phyloP scores from a whole-genome alignment of 2,888 invertebrate species.

The Lutraria lutraria region DNA sequence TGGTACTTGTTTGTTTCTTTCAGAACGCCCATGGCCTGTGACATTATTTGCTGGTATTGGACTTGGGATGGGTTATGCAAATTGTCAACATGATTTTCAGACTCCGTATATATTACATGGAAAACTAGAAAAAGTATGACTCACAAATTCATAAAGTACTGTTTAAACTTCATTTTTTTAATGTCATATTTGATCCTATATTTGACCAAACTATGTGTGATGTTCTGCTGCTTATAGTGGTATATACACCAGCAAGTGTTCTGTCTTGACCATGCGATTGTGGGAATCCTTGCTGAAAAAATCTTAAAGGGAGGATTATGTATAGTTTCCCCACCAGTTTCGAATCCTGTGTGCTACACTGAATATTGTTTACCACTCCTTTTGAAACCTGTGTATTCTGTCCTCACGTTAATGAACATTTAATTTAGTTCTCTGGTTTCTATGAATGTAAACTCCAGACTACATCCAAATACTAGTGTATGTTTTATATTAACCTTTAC shows the following conservation, averaged over 20 bases:
- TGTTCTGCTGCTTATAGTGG: background rate
- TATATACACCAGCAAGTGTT: background rate
- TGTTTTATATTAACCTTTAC: too few relatives aligned
- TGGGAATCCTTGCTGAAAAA: background rate
- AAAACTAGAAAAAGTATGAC: slow-evolving; percentile 71
- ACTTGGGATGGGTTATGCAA: slow-evolving; percentile 95
- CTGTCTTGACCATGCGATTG: too few relatives aligned
- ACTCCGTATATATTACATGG: slow-evolving; percentile 72
- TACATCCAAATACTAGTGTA: too few relatives aligned
- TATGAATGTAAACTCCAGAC: too few relatives aligned
- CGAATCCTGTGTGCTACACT: too few relatives aligned
- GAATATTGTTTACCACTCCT: too few relatives aligned
- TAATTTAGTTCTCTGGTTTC: too few relatives aligned
- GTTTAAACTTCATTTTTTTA: background rate
- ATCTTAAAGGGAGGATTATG: too few relatives aligned
- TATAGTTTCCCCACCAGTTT: too few relatives aligned
- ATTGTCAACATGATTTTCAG: slow-evolving; percentile 92
- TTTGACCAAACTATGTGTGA: background rate
- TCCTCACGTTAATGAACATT: too few relatives aligned
- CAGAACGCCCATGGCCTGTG: slow-evolving; percentile 94
- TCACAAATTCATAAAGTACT: background rate
- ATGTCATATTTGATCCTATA: background rate
- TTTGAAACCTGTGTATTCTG: too few relatives aligned
- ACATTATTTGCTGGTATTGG: slow-evolving; percentile 96
- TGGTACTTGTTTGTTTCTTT: slow-evolving; percentile 58